These are phyloP conservation scores for Lobophora halterata DNA, from an alignment of 2,888 invertebrate genomes.

Conservation along the genomic window DNA sequence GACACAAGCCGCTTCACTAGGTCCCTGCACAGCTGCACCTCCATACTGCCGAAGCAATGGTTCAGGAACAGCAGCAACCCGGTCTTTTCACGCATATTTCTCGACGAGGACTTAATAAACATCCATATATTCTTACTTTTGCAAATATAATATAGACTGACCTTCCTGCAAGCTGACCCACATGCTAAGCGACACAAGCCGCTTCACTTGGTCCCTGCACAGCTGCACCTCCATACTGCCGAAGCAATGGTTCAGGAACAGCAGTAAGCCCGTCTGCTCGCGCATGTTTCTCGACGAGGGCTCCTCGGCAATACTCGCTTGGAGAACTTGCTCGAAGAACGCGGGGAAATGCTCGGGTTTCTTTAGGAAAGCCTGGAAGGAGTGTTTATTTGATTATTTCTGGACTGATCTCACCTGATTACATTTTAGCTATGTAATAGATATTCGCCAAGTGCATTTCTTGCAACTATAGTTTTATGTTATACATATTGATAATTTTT, in stretches of 20 bases:
- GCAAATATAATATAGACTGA: too few species aligned
- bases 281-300: constrained; percentile 63
- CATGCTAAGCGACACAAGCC: constrained; percentile 95
- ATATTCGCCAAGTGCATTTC: too few species aligned
- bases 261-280: constrained; percentile 93
- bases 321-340: constrained; percentile 91
- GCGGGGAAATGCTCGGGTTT: constrained; percentile 88
- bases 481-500: too few species aligned
- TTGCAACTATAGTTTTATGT: too few species aligned
- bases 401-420: too few species aligned
- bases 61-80: constrained; percentile 94
- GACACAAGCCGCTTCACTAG: constrained; percentile 95
- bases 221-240: constrained; percentile 98
- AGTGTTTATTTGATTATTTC: too few species aligned
- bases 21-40: constrained; percentile 94
- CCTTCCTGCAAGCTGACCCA: constrained; percentile 94
- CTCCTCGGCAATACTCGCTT: constrained; percentile 85
- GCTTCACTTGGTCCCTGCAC: constrained; percentile 94
- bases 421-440: too few species aligned
- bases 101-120: too few species aligned
- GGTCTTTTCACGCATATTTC: constrained; percentile 88
- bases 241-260: constrained; percentile 97
- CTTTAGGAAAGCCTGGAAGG: constrained; percentile 86
- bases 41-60: constrained; percentile 98
- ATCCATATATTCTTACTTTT: too few species aligned